These are phyloP conservation scores for Eilema griseolum DNA, from an alignment of 2,888 invertebrate species.

Conservation along the genomic window DNA sequence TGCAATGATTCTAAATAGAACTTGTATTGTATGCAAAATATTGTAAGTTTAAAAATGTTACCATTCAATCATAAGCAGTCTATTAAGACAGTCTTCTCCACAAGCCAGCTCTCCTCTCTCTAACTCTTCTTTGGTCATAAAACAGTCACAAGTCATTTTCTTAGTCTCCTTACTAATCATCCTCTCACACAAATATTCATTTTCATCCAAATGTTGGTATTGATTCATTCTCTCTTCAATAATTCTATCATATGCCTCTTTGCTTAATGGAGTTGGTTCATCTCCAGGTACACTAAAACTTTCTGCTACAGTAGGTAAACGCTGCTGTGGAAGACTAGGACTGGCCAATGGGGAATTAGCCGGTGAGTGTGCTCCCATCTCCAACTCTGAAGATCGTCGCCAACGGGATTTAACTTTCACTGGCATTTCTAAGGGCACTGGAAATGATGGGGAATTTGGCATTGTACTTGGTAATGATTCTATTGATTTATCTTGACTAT, in stretches of 20 bases:
- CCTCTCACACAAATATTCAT: slow-evolving; percentile 94
- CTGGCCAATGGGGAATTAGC: slow-evolving; percentile 76
- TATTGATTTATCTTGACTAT: slow-evolving; percentile 78
- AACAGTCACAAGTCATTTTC: slow-evolving; percentile 98
- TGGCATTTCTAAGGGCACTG: slow-evolving; percentile 88
- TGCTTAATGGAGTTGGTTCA: slow-evolving; percentile 64
- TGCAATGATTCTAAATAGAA: background rate
- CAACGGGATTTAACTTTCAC: slow-evolving; percentile 93
- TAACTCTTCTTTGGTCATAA: slow-evolving; percentile 95
- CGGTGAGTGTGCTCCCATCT: slow-evolving; percentile 87
- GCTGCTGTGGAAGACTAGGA: slow-evolving; percentile 70
- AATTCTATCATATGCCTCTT: slow-evolving; percentile 82
- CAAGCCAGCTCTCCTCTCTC: slow-evolving; percentile 94
- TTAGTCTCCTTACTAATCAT: slow-evolving; percentile 96
- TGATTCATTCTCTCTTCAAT: slow-evolving; percentile 89
- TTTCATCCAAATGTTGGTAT: slow-evolving; percentile 94
- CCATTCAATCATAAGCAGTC: slow-evolving; percentile 99
- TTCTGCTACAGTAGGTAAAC: slow-evolving; percentile 64
- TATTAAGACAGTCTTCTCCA: slow-evolving; percentile 98
- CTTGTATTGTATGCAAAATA: background rate
- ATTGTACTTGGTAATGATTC: slow-evolving; percentile 64
- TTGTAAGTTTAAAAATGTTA: slow-evolving; percentile 68
- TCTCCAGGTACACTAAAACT: slow-evolving; percentile 60
- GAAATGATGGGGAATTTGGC: slow-evolving; percentile 77
- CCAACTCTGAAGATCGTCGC: slow-evolving; percentile 91